Conservation (phyloP, 2,797 vertebrate genomes). For the Betta splendens region DNA sequence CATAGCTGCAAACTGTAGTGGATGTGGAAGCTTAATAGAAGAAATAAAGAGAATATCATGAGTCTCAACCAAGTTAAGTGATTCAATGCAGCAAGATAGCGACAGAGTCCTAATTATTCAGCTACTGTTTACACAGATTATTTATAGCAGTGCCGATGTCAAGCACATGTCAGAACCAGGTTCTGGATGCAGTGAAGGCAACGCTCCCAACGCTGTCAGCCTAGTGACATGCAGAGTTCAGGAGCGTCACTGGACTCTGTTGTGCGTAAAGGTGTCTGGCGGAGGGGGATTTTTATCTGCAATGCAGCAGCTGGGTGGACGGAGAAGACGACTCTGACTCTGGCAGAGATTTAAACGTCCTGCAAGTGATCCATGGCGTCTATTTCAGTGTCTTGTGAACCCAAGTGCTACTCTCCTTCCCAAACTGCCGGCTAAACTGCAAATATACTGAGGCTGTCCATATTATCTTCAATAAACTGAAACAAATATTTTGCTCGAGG, state of each 20-base stretch:
- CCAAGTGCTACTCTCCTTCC: constrained; percentile 7
- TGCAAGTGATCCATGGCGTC: constrained; percentile 56
- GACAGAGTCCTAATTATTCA: not conserved
- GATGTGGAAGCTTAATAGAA: not conserved
- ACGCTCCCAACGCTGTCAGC: not conserved
- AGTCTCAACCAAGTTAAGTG: not conserved
- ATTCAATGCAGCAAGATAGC: not conserved
- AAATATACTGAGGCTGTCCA: not conserved
- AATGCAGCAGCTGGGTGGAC: constrained; percentile 68
- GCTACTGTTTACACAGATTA: not conserved
- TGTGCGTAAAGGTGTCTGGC: constrained; percentile 51
- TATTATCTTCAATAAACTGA: too few species aligned
- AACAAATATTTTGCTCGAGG: not conserved
- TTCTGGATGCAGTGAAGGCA: not conserved
- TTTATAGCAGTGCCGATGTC: not conserved
- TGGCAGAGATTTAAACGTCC: constrained; percentile 57
- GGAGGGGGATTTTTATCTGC: constrained; percentile 66
- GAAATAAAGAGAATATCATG: not conserved
- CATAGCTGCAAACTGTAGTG: not conserved
- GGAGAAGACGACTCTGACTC: constrained; percentile 47
- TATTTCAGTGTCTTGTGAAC: constrained; percentile 18
- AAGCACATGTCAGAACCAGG: not conserved
- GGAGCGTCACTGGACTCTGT: constrained; percentile 23
- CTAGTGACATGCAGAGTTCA: constrained; percentile 5
- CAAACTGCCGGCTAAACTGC: constrained; percentile 10